Evolutionary conservation across 2,888 invertebrate genomes (phyloP), one percentile per base, ranked within the genome.

Genomic region (Erebia aethiops): DNA sequence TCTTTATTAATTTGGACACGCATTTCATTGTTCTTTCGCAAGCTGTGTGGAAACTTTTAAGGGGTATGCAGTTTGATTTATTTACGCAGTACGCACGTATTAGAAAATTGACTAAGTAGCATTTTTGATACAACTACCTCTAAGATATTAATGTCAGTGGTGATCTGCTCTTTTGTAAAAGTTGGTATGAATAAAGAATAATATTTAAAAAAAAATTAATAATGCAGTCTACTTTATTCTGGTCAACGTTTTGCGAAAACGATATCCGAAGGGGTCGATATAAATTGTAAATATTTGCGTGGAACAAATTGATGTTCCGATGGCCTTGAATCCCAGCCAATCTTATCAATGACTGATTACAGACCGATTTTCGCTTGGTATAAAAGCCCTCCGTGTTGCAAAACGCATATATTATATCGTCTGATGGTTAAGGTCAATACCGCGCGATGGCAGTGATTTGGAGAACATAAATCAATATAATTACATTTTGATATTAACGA

Each of bases 271-370:
- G 64, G 65, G 67, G 46, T 60, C 60, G 61, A 58, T 58, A 66
- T 71, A 14, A 46, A 57, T 70, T 76, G 75, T 79, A 78, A 78
- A 82, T 78, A 81, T 77, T 80, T 77, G 80, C 79, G 82, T 82
- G 81, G 80, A 82, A 79, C 81, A 81, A 79, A 77, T 65, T 74
- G 73, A 73, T 81, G 85, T 80, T 76, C 70, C 70, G 73, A 60
- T 74, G 80, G 73, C 90, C 91, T 90, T 91, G 90, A 89, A 84
- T 84, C 79, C 76, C 79, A 76, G 78, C 79, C 82, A 84, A 87
- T 85, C 87, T 90, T 90, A 92, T 91, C 91, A 80, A 75, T 82
- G 76, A 80, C 84, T 83, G 91, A 91, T 91, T 87, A 87, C 84
- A 69, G 71, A 77, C 76, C 75, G 75, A 77, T 79, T 79, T 80